Percentiles rank a stretch among this genome's conserved stretches.
phyloP scores from a whole-genome alignment of 2,113 vertebrate genomes.

The Megaceryle maxima region DNA sequence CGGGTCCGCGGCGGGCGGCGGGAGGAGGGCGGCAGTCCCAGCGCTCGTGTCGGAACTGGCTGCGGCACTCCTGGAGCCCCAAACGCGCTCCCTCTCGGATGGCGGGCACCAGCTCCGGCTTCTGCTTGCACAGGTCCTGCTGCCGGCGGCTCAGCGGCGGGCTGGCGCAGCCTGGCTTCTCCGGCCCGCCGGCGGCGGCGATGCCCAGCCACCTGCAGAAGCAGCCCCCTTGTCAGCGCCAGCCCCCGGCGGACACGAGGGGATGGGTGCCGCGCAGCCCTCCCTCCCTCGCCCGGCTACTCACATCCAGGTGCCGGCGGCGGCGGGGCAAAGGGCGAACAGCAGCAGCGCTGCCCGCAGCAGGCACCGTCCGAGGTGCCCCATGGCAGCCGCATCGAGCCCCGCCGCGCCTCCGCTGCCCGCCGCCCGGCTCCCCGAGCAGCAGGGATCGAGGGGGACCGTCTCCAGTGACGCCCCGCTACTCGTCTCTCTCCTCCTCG shows the following conservation, averaged over 20 bases:
- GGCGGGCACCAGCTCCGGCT: constrained; percentile 86
- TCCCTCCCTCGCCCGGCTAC: constrained; percentile 55
- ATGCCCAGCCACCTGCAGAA: constrained; percentile 89
- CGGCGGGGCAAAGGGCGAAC: constrained; percentile 75
- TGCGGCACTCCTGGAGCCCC: constrained; percentile 87
- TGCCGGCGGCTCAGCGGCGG: constrained; percentile 82
- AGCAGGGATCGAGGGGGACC: not conserved
- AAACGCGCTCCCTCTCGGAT: constrained; percentile 87
- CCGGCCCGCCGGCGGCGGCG: constrained; percentile 79
- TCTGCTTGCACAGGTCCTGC: constrained; percentile 87
- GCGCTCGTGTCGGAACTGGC: constrained; percentile 90
- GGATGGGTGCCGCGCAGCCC: not conserved
- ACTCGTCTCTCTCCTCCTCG: not conserved
- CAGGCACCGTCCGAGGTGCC: constrained; percentile 73
- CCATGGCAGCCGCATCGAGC: constrained; percentile 83
- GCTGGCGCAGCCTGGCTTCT: constrained; percentile 80
- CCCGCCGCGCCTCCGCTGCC: not conserved
- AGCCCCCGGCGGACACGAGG: not conserved
- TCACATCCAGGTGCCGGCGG: constrained; percentile 89
- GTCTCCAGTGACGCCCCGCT: not conserved
- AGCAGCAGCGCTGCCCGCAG: constrained; percentile 79
- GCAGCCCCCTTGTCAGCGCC: not conserved
- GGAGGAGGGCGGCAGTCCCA: constrained; percentile 86
- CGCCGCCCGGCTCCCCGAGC: not conserved
- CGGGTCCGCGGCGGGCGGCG: not conserved